Conservation (phyloP, 2,113 vertebrate genomes). For the Ovis aries region DNA sequence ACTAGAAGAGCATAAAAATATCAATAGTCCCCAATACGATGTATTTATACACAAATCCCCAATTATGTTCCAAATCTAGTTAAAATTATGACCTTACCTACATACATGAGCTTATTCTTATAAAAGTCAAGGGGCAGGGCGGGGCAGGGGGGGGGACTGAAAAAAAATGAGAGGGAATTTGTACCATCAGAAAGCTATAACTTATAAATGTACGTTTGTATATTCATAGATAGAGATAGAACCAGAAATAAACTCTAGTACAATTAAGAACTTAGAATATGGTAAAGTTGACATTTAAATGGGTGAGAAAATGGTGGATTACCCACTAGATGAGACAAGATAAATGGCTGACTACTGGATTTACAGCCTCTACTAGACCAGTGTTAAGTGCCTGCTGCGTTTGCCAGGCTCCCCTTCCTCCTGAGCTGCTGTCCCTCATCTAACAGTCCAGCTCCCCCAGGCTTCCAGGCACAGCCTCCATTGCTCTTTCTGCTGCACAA, state of each 20-base stretch:
- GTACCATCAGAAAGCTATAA: neutral
- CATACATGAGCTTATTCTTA: neutral
- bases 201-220: neutral
- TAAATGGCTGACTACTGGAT: neutral
- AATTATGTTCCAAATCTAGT: constrained; percentile 10
- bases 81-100: constrained; percentile 1
- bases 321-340: neutral
- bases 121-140: neutral
- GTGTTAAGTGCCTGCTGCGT: neutral
- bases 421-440: neutral
- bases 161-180: neutral
- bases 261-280: neutral
- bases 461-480: neutral
- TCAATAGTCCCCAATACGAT: neutral
- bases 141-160: rapidly evolving
- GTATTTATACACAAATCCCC: neutral
- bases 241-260: neutral
- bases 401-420: neutral
- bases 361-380: neutral
- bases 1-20: neutral
- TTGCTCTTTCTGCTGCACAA: neutral
- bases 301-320: neutral
- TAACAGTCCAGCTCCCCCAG: neutral
- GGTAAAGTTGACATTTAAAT: neutral
- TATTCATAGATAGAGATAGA: neutral